Evolutionary conservation across 2,797 vertebrate genomes (phyloP).

Genomic region (Miichthys miiuy): DNA sequence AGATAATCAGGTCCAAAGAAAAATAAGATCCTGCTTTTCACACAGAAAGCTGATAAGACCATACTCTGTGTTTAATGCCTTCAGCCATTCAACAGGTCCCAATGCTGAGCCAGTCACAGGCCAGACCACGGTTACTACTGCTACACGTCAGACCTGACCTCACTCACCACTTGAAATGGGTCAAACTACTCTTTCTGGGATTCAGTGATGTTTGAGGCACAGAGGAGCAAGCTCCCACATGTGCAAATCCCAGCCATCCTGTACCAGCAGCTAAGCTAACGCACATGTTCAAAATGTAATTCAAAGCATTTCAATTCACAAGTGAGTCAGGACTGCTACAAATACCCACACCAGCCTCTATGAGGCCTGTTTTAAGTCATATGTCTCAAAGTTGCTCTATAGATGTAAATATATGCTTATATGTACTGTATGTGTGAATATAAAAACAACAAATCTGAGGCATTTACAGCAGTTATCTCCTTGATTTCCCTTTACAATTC

Average conservation of each 20-base stretch:
- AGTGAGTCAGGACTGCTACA: conserved; percentile 75
- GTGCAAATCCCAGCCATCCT: conserved; percentile 18
- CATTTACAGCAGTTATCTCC: conserved; percentile 97
- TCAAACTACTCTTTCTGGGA: conserved; percentile 20
- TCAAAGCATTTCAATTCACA: conserved; percentile 48
- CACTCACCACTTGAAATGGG: conserved; percentile 42
- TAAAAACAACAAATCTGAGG: conserved; percentile 88
- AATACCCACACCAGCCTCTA: conserved; percentile 77
- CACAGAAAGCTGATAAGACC: conserved; percentile 57
- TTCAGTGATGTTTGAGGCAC: conserved; percentile 31
- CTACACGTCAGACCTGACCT: conserved; percentile 68
- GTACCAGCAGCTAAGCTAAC: conserved; percentile 5
- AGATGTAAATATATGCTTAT: conserved; percentile 87
- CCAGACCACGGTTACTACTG: conserved; percentile 71
- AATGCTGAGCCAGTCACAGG: conserved; percentile 66
- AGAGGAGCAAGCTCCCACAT: conserved; percentile 24
- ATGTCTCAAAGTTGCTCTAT: conserved; percentile 84
- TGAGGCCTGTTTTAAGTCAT: conserved; percentile 77
- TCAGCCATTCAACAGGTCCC: conserved; percentile 65
- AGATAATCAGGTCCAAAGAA: conserved; percentile 67
- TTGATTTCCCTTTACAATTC: conserved; percentile 93
- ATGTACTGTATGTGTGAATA: conserved; percentile 86
- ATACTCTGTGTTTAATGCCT: conserved; percentile 56
- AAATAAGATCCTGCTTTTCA: conserved; percentile 59
- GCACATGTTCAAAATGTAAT: conserved; percentile 15